Conservation (phyloP, 2,113 vertebrate species). For the Marmota flaviventris region DNA sequence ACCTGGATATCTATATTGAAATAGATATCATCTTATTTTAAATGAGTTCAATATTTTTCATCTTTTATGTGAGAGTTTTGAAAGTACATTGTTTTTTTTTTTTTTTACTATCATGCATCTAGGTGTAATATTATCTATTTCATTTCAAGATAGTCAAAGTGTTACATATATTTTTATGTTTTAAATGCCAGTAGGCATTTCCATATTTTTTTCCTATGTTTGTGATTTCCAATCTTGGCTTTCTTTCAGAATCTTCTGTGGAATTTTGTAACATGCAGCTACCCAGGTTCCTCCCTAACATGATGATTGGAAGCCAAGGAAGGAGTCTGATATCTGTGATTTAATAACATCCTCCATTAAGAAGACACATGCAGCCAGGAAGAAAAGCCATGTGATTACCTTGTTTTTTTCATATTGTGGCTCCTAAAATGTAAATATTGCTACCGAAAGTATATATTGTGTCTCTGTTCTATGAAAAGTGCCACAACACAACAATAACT, state of each 20-base stretch:
- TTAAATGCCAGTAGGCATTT: not conserved
- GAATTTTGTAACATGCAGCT: conserved; percentile 1
- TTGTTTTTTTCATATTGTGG: not conserved
- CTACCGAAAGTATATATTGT: not conserved
- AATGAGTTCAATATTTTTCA: not conserved
- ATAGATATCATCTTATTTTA: not conserved
- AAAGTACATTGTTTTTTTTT: not conserved
- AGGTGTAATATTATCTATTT: not conserved
- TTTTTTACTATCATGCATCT: not conserved
- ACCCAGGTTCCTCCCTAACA: not conserved
- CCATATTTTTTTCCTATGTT: not conserved
- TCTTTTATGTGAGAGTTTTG: not conserved
- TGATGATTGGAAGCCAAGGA: not conserved
- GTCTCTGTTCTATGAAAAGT: not conserved
- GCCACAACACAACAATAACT: too few relatives aligned
- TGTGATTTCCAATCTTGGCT: not conserved
- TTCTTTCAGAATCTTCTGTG: not conserved
- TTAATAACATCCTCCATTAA: not conserved
- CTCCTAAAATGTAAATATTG: not conserved
- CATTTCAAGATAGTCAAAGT: not conserved
- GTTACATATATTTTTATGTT: not conserved
- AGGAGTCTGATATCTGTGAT: not conserved
- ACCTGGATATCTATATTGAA: not conserved
- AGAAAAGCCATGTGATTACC: not conserved
- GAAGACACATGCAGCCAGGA: not conserved